phyloP scores from a whole-genome alignment of 2,113 vertebrate species.

The Candoia aspera region DNA sequence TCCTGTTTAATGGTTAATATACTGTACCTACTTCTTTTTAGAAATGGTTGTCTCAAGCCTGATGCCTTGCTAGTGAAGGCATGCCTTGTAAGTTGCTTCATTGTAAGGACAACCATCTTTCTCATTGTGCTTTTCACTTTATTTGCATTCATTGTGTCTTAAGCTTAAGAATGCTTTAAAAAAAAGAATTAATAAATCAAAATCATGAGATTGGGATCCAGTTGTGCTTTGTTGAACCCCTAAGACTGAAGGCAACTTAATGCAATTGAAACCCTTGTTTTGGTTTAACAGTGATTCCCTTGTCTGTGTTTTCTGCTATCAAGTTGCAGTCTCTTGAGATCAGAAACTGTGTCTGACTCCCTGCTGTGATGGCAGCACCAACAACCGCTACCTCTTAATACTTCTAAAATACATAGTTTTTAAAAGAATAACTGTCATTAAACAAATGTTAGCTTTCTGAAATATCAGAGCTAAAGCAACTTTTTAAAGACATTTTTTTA shows the following conservation, averaged over 20 bases:
- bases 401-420: conserved; percentile 14
- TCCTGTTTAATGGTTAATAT: conserved; percentile 58
- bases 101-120: background rate
- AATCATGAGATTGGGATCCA: background rate
- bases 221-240: background rate
- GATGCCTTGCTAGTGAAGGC: conserved; percentile 9
- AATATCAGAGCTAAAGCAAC: conserved; percentile 26
- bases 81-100: background rate
- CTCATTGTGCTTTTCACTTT: background rate
- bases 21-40: conserved; percentile 46
- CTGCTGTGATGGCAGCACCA: conserved; percentile 15
- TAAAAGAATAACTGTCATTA: conserved; percentile 44
- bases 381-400: background rate
- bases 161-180: background rate
- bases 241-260: background rate
- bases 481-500: conserved; percentile 40
- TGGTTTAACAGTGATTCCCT: background rate
- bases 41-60: conserved; percentile 43
- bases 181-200: conserved; percentile 2
- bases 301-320: background rate
- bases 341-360: conserved; percentile 7
- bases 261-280: background rate
- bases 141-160: conserved; percentile 21
- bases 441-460: conserved; percentile 43
- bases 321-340: conserved; percentile 15